Evolutionary conservation across 1,140 invertebrate genomes (phyloP), one percentile per base, ranked within the genome.

Genomic region (Eupeodes corollae): DNA sequence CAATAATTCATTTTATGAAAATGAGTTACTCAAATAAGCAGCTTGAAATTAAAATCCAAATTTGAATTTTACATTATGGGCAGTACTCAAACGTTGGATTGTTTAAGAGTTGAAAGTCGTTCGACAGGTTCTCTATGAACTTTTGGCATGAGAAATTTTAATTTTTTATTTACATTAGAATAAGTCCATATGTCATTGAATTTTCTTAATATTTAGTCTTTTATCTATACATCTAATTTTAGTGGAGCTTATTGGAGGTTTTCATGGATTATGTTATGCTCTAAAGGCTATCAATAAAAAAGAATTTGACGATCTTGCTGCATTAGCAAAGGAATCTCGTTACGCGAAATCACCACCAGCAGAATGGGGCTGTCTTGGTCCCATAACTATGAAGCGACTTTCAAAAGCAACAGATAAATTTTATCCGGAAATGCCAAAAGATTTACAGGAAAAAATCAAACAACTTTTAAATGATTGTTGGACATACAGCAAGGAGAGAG

Each of bases 251-350:
- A 31, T 68, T 31, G 65, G 59, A 1, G n/a, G 12, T 8, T 67
- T 68, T 31, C 65, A 68, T 51, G 65, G 58, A 21, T 49, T 56
- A 16, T 47, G 53, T 6, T 67, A 57, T 39, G 65, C 61, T 6
- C 34, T 63, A 15, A 62, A 62, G 14, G 49, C 56, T 33, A 52
- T 37, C 11, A 51, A 59, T 15, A 51, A 30, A 6, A 26, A 52
- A 6, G 16, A 46, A 2, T 67, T 67, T 18, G 15, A 51, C 1
- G 11, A 53, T 19, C 31, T 67, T 2, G 52, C 51, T 0, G 15
- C 35, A 5, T 42, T 37, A 6, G 31, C 67, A 0, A 52, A 35
- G 21, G 62, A 68, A 13, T 51, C 62, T 8, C 56, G 64, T 5
- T 68, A 44, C 33, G 38, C 38, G 30, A 48, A 8, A 0, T 37